Conservation (phyloP, 2,888 invertebrate species). For the Adelphocoris suturalis region DNA sequence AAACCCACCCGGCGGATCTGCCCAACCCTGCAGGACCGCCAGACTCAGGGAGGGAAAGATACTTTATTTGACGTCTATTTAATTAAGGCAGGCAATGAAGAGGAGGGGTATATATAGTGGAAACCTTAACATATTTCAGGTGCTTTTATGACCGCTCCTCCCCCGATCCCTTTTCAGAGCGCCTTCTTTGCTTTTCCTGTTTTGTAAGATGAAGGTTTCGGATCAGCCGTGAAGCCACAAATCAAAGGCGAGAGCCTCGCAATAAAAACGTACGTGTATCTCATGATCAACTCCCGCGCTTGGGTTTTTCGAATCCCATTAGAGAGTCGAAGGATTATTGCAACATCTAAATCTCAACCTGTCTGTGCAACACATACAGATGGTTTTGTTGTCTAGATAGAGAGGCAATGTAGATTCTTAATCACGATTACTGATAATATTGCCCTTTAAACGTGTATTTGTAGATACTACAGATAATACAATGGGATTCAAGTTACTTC, state of each 20-base stretch:
- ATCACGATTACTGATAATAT: too few species aligned
- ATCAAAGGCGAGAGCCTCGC: constrained; percentile 20
- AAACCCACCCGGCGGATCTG: constrained; percentile 55
- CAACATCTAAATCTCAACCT: not conserved
- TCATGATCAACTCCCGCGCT: constrained; percentile 49
- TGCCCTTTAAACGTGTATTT: too few species aligned
- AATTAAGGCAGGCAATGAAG: constrained; percentile 66
- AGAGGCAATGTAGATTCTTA: too few species aligned
- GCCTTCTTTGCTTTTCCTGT: constrained; percentile 63
- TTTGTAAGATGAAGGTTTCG: constrained; percentile 47
- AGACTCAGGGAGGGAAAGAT: constrained; percentile 21
- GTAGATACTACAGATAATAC: too few species aligned
- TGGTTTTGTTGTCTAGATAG: too few species aligned
- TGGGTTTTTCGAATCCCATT: constrained; percentile 33
- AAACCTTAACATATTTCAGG: constrained; percentile 67
- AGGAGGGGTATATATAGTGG: constrained; percentile 48
- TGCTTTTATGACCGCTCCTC: constrained; percentile 59
- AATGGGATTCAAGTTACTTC: too few species aligned
- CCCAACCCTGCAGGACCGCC: not conserved
- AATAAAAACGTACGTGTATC: not conserved
- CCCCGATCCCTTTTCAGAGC: not conserved
- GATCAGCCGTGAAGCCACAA: constrained; percentile 59
- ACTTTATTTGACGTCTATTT: constrained; percentile 71
- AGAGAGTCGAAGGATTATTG: not conserved
- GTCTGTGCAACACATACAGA: not conserved